Evolutionary conservation across 1,140 invertebrate genomes (phyloP), one percentile per base, ranked within the genome.

Genomic region (Atopsyche davidsoni): DNA sequence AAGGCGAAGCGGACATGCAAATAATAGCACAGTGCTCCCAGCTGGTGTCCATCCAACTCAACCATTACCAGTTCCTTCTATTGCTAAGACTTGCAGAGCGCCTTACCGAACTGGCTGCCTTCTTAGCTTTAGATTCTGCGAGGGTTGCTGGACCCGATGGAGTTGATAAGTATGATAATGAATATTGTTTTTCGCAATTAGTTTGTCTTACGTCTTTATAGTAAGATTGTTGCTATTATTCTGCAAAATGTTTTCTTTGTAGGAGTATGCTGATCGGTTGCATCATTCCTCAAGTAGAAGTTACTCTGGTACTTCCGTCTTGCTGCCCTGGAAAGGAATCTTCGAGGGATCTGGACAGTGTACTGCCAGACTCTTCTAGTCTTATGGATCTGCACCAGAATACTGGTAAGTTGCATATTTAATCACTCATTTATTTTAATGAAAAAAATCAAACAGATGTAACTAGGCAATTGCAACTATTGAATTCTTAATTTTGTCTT

Each of bases 21-120:
- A 79, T 79, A 1, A 77, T 89, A 17, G 83, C 80, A 0, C 79
- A 88, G 46, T 80, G 89, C 42, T 82, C 82, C 10, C 89, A 87
- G 64, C 69, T 91, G 58, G 81, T 88, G 31, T 89, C 86, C 55
- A 66, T 92, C 1, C 91, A 95, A 66, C 75, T 94, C 24, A 95
- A 92, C 74, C 92, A 96, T 69, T 93, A 90, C 68, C 93, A 96
- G 72, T 86, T 86, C 67, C 75, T 96, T 39, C 96, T 96, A 67
- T 66, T 96, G 18, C 67, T 95, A 60, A 75, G 92, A 36, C 72
- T 94, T 36, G 74, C 85, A 17, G 92, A 97, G 70, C 79, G 85
- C n/a, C 60, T 92, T 4, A 77, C 84, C 2, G 86, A 90, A 64
- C 73, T 93, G 69, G 76, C 82, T 2, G 85, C 86, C 2, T 91